A percentile compares a stretch with the other conserved stretches of the same genome.
Conservation (phyloP, 2,797 vertebrate genomes). For the Clarias pachynema region DNA sequence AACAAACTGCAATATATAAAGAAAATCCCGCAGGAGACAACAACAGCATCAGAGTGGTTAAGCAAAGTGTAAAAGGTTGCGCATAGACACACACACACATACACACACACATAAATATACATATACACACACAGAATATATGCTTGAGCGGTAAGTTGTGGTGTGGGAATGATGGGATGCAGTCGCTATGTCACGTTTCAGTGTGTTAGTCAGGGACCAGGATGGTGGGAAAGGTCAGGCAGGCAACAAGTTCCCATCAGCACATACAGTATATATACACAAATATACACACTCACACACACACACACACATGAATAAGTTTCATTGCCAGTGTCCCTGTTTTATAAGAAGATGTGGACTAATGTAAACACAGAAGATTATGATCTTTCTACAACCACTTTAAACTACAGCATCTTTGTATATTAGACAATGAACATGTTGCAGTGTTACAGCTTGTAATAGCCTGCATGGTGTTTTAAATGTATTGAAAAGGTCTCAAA, state of each 20-base stretch:
- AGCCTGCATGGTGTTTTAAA: background rate
- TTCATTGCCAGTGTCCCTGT: constrained; percentile 12
- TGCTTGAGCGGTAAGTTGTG: constrained; percentile 12
- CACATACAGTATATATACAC: constrained; percentile 19
- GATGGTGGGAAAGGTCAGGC: constrained; percentile 67
- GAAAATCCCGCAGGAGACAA: constrained; percentile 57
- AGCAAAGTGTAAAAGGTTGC: constrained; percentile 34
- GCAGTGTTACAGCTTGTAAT: background rate
- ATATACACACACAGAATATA: constrained; percentile 22
- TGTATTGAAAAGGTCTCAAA: no score
- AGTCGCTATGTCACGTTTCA: constrained; percentile 63
- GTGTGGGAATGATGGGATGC: constrained; percentile 48
- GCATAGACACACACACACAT: constrained; percentile 20
- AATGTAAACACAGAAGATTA: constrained; percentile 19
- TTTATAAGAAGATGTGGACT: constrained; percentile 11
- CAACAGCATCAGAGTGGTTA: constrained; percentile 27
- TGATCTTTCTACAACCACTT: constrained; percentile 6
- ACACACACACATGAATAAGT: constrained; percentile 19
- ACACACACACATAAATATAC: background rate
- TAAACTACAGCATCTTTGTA: background rate
- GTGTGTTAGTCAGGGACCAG: constrained; percentile 64
- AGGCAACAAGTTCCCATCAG: constrained; percentile 75
- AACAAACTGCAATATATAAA: constrained; percentile 66
- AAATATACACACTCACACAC: constrained; percentile 12
- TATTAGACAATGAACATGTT: background rate